Evolutionary conservation across 2,888 invertebrate species (phyloP).

Genomic region (Trichacis sp.): DNA sequence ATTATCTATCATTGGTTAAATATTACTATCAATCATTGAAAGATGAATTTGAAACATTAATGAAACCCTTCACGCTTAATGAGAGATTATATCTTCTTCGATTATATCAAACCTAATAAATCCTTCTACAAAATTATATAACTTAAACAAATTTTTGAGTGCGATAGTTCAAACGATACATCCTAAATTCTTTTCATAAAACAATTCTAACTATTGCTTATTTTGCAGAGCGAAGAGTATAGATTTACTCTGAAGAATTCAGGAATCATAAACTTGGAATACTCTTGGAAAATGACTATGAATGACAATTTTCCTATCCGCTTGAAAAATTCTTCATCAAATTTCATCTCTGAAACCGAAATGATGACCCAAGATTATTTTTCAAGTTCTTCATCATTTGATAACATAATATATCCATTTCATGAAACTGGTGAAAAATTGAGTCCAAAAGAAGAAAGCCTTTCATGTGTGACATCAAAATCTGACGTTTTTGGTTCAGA

Average conservation of each 20-base stretch:
- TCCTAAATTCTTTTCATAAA: too few relatives aligned
- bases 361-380: not conserved
- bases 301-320: constrained; percentile 53
- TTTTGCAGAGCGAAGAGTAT: constrained; percentile 47
- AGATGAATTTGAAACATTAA: too few relatives aligned
- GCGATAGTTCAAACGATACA: too few relatives aligned
- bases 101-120: too few relatives aligned
- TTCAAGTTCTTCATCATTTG: constrained; percentile 1
- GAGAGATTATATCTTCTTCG: too few relatives aligned
- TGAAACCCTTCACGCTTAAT: too few relatives aligned
- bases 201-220: too few relatives aligned
- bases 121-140: too few relatives aligned
- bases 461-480: not conserved
- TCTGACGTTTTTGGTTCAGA: constrained; percentile 35
- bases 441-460: constrained; percentile 15
- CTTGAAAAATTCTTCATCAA: constrained; percentile 13
- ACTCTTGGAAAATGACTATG: constrained; percentile 53
- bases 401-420: constrained; percentile 4
- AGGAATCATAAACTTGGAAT: constrained; percentile 49
- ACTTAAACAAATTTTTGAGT: too few relatives aligned
- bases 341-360: not conserved
- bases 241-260: constrained; percentile 51
- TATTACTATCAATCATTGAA: too few relatives aligned
- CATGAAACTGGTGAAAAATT: constrained; percentile 26
- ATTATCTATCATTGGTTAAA: too few relatives aligned